These are phyloP conservation scores for Gymnoscopelus microlampas DNA, from an alignment of 2,797 vertebrate genomes.

Conservation along the genomic window DNA sequence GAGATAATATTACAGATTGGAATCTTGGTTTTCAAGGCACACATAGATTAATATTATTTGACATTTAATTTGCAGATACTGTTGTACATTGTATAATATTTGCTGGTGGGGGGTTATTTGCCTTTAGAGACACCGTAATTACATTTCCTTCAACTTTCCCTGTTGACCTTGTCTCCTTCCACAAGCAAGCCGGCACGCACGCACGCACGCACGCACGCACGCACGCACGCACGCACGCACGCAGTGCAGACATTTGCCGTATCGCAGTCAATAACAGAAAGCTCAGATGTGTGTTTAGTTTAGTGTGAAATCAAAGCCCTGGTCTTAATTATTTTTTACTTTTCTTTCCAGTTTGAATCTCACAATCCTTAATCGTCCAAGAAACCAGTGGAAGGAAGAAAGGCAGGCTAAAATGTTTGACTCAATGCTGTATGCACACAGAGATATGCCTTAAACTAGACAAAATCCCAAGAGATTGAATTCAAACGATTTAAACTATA, in stretches of 20 bases:
- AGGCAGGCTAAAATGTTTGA: too few relatives aligned
- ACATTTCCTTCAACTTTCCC: neutral
- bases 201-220: neutral
- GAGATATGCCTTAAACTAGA: too few relatives aligned
- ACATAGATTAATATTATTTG: neutral
- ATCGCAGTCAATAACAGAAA: neutral
- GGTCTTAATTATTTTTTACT: too few relatives aligned
- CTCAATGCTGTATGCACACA: too few relatives aligned
- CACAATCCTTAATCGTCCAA: too few relatives aligned
- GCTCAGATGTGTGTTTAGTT: neutral
- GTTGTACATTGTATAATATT: neutral
- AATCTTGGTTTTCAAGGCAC: neutral
- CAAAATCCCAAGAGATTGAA: too few relatives aligned
- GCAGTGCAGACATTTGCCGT: neutral
- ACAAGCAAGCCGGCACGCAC: neutral
- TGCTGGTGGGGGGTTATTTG: neutral
- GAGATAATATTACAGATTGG: neutral
- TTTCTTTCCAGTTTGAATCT: too few relatives aligned
- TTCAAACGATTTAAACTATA: too few relatives aligned
- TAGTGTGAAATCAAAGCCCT: neutral
- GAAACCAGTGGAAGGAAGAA: too few relatives aligned
- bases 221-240: conserved; percentile 3
- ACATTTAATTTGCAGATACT: neutral
- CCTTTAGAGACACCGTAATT: neutral
- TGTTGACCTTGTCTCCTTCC: neutral